Evolutionary conservation across 2,888 invertebrate species (phyloP), one percentile per base, ranked within the genome.

Genomic region (Acanthosepion esculentum): DNA sequence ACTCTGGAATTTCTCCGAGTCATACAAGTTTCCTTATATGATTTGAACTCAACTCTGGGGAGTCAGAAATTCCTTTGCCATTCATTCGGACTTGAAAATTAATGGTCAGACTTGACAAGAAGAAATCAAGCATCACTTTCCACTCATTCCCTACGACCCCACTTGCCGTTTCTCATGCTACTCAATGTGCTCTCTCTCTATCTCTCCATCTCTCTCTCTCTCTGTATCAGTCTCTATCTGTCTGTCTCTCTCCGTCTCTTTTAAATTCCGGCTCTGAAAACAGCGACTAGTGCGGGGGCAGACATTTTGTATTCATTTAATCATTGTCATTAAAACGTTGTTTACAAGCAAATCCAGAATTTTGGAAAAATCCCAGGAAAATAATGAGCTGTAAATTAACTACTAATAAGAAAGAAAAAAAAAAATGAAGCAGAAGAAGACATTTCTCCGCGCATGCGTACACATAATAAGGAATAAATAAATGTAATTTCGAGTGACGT

Each of bases 101-200:
- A 3, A 18, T 29, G n/a, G 8, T n/a, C 78, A 78, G 18, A 78
- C 78, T n/a, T 29, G 78, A n/a, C 29, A 78, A n/a, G 29, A 23
- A 1, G n/a, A 78, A 78, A 8, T n/a, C 12, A 78, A 78, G 8
- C 29, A n/a, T n/a, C 29, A 3, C n/a, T n/a, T n/a, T n/a, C 0
- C 29, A 7, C 78, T 78, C 18, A 7, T 29, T 78, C n/a, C 12
- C 8, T n/a, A 29, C 29, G 29, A 10, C 0, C 78, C 10, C 29
- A 10, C 78, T n/a, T n/a, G n/a, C 8, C 78, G 8, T n/a, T 78
- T 78, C 78, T 78, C 78, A 78, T 1, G n/a, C n/a, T 8, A 78
- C 78, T 26, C 0, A 64, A 78, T n/a, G n/a, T 7, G 0, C 18
- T 8, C 29, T 12, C n/a, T 2, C 7, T 3, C 2, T 12, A 1